phyloP scores from a whole-genome alignment of 2,113 vertebrate genomes.

The Caretta caretta region DNA sequence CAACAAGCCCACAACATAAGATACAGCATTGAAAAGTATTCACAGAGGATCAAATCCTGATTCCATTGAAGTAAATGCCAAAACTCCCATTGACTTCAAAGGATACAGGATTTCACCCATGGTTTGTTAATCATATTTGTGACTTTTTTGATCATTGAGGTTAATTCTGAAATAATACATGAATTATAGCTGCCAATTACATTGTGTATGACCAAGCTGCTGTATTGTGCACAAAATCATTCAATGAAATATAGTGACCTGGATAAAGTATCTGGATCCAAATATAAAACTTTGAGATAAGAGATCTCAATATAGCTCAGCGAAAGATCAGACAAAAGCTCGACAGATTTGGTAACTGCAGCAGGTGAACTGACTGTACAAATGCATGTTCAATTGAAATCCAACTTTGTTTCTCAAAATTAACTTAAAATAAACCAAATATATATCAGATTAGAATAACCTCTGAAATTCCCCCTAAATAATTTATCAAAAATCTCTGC shows the following conservation, averaged over 20 bases:
- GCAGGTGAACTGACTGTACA: background rate
- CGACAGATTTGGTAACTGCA: conserved; percentile 7
- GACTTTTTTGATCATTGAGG: conserved; percentile 19
- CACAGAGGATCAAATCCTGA: background rate
- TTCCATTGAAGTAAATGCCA: background rate
- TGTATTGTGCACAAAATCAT: background rate
- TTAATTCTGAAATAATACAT: background rate
- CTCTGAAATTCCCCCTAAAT: conserved; percentile 44
- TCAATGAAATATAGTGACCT: conserved; percentile 22
- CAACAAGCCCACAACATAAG: background rate
- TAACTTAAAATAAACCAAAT: conserved; percentile 55
- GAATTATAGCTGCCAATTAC: conserved; percentile 8
- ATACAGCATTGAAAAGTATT: background rate
- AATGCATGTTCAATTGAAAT: conserved; percentile 30
- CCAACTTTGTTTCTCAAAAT: conserved; percentile 39
- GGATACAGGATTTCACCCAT: background rate
- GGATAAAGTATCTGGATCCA: background rate
- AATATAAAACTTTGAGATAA: background rate
- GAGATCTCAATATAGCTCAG: background rate
- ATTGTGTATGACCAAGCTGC: background rate
- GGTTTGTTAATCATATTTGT: background rate
- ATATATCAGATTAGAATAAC: conserved; percentile 48
- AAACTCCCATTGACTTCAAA: background rate
- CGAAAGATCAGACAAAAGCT: background rate
- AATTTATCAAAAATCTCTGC: conserved; percentile 65